These are phyloP conservation scores for Lota lota DNA, from an alignment of 2,113 vertebrate species.

Conservation along the genomic window DNA sequence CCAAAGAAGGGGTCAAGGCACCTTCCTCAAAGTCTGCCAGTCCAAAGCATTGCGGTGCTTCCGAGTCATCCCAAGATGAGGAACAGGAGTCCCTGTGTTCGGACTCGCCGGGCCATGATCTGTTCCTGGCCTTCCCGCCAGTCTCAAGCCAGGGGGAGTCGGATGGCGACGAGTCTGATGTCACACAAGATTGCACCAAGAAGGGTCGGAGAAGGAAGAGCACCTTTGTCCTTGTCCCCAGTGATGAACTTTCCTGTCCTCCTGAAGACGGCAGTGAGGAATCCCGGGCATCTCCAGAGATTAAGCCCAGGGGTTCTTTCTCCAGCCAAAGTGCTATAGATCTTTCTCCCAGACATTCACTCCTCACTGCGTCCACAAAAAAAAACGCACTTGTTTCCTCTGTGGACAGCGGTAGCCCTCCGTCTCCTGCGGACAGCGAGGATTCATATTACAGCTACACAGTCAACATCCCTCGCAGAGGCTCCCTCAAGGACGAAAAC, in stretches of 20 bases:
- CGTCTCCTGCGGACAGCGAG: conserved; percentile 71
- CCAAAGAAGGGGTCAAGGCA: conserved; percentile 52
- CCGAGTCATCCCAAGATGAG: conserved; percentile 68
- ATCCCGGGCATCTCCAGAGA: conserved; percentile 21
- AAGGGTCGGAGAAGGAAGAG: conserved; percentile 54
- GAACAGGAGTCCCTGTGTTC: conserved; percentile 59
- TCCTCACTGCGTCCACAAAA: conserved; percentile 36
- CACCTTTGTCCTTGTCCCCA: conserved; percentile 50
- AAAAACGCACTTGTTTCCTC: conserved; percentile 44
- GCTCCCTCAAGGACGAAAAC: conserved; percentile 44
- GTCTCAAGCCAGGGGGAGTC: conserved; percentile 66
- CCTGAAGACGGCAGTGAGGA: conserved; percentile 41
- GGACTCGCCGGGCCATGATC: conserved; percentile 56
- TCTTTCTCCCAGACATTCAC: conserved; percentile 35
- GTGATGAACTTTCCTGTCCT: conserved; percentile 57
- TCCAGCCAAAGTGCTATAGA: conserved; percentile 47
- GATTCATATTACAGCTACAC: conserved; percentile 68
- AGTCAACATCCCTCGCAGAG: conserved; percentile 49
- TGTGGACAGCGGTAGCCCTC: conserved; percentile 48
- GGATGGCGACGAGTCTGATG: conserved; percentile 56
- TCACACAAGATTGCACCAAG: conserved; percentile 28
- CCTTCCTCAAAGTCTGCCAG: conserved; percentile 35
- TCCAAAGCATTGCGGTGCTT: conserved; percentile 37
- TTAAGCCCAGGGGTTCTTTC: conserved; percentile 29
- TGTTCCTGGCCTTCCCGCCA: conserved; percentile 62